These are phyloP conservation scores for Cololabis saira DNA, from an alignment of 2,113 vertebrate genomes.

Conservation along the genomic window DNA sequence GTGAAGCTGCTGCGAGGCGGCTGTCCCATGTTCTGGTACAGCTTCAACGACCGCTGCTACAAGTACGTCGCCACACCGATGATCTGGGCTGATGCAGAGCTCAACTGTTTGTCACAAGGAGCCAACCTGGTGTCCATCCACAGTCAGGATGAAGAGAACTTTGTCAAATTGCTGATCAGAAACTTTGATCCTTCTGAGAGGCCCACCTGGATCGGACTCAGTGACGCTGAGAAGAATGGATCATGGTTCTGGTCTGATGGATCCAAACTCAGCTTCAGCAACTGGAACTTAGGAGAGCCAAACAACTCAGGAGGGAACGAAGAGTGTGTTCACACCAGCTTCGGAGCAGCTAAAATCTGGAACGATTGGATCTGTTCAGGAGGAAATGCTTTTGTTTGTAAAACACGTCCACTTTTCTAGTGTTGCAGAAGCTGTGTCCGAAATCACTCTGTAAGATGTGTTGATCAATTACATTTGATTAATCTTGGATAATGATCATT, in stretches of 20 bases:
- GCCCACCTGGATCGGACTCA: slow-evolving; percentile 25
- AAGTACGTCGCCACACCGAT: accelerated
- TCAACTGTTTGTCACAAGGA: slow-evolving; percentile 27
- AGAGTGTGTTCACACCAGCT: background rate
- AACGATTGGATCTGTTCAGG: background rate
- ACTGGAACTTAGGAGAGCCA: background rate
- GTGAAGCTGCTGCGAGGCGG: too few species aligned
- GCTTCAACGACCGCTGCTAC: slow-evolving; percentile 1
- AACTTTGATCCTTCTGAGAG: slow-evolving; percentile 13
- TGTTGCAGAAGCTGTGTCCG: background rate
- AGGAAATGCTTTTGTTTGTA: background rate
- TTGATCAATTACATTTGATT: too few species aligned
- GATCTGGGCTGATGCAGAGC: slow-evolving; percentile 47
- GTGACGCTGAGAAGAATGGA: background rate
- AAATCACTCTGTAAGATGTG: too few species aligned
- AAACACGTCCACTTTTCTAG: background rate
- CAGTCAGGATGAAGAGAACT: background rate
- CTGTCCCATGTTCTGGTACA: background rate
- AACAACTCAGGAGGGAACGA: background rate
- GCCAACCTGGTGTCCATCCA: slow-evolving; percentile 55
- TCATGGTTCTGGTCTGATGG: slow-evolving; percentile 14
- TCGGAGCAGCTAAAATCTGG: background rate
- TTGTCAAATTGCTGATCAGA: slow-evolving; percentile 12
- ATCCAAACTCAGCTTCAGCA: background rate
- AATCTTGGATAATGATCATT: too few species aligned